phyloP scores from a whole-genome alignment of 1,140 invertebrate genomes.

The Trinorchestia longiramus region DNA sequence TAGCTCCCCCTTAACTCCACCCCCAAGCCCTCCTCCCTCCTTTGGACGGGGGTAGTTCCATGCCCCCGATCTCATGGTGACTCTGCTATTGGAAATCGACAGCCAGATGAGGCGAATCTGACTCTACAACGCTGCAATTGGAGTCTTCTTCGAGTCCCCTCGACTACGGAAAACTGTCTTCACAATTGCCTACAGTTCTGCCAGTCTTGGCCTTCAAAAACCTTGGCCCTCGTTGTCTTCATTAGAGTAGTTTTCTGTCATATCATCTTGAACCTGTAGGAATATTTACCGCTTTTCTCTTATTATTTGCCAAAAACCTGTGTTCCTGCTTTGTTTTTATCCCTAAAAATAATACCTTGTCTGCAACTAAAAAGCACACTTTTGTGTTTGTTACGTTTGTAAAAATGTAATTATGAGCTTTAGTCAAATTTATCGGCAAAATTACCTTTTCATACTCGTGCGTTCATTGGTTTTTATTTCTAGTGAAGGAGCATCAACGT shows the following conservation, averaged over 20 bases:
- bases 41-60: not conserved
- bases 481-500: too few species aligned
- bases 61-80: not conserved
- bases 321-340: too few species aligned
- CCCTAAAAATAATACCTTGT: too few species aligned
- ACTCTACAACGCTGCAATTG: not conserved
- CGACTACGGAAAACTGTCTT: slow-evolving; percentile 12
- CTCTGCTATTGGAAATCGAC: slow-evolving; percentile 30
- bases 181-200: not conserved
- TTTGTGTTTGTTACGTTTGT: too few species aligned
- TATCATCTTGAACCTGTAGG: too few species aligned
- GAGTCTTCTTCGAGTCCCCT: not conserved
- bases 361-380: too few species aligned
- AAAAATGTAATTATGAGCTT: too few species aligned
- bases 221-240: not conserved
- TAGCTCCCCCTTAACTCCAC: not conserved
- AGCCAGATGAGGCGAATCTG: not conserved
- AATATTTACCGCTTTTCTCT: too few species aligned
- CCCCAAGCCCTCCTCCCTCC: not conserved
- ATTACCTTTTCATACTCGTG: too few species aligned
- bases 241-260: not conserved
- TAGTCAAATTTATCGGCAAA: too few species aligned
- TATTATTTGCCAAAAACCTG: too few species aligned
- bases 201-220: not conserved
- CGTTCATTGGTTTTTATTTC: too few species aligned